Conservation (phyloP, 2,113 vertebrate genomes). For the Antechinus flavipes region DNA sequence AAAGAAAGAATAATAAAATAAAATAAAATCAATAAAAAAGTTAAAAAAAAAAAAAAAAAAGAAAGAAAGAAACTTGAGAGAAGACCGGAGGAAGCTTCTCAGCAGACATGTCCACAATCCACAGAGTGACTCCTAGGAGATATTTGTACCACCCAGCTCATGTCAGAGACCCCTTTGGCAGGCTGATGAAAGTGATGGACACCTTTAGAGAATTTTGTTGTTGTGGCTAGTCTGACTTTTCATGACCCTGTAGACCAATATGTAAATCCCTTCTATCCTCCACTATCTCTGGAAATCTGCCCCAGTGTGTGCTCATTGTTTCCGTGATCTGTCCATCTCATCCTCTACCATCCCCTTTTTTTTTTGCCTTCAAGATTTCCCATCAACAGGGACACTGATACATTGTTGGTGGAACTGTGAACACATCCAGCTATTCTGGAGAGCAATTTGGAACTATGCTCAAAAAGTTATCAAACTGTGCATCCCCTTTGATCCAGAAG, state of each 20-base stretch:
- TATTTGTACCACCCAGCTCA: background rate
- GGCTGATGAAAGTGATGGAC: background rate
- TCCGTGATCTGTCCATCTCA: background rate
- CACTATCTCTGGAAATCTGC: background rate
- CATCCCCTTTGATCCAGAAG: too few relatives aligned
- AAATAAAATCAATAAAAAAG: too few relatives aligned
- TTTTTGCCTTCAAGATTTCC: background rate
- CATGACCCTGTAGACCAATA: background rate
- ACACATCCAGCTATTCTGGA: too few relatives aligned
- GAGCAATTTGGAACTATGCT: too few relatives aligned
- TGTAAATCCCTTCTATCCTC: background rate
- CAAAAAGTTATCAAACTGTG: too few relatives aligned
- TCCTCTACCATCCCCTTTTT: background rate
- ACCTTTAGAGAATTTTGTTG: background rate
- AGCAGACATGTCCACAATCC: conserved; percentile 36
- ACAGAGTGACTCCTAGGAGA: conserved; percentile 13
- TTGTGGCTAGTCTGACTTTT: background rate
- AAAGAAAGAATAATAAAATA: too few relatives aligned
- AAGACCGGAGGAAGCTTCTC: conserved; percentile 55
- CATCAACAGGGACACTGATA: too few relatives aligned
- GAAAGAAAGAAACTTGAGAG: conserved; percentile 27
- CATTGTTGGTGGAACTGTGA: too few relatives aligned
- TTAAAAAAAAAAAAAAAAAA: too few relatives aligned
- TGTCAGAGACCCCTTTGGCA: background rate
- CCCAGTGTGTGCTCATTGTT: background rate